Conservation (phyloP, 1,140 invertebrate species). For the Drosophila ironensis region DNA sequence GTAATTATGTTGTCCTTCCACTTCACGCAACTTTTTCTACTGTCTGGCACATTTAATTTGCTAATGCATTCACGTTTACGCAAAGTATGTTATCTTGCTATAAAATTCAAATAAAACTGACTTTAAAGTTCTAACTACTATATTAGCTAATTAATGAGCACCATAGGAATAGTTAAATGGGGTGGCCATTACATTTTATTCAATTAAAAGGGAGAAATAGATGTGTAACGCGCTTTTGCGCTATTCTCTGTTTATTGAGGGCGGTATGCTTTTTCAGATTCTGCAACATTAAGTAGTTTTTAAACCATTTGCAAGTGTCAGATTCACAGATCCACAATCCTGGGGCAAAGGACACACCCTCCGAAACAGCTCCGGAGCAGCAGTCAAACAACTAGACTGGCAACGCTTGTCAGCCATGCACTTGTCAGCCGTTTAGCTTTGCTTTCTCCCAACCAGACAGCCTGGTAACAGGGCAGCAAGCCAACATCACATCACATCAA, state of each 20-base stretch:
- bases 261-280: background rate
- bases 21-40: background rate
- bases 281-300: conserved; percentile 42
- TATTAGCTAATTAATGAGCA: background rate
- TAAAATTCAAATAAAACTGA: background rate
- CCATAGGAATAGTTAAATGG: background rate
- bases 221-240: background rate
- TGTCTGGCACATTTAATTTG: conserved; percentile 37
- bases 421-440: conserved; percentile 44
- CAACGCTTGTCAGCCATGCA: conserved; percentile 25
- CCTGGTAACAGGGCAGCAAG: background rate
- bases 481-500: background rate
- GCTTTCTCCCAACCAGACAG: conserved; percentile 15
- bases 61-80: conserved; percentile 28
- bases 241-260: background rate
- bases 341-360: conserved; percentile 15
- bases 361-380: background rate
- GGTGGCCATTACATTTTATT: conserved; percentile 12
- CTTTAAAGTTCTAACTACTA: background rate
- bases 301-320: conserved; percentile 43
- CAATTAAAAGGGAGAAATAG: conserved; percentile 10
- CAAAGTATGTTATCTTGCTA: background rate
- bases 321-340: too few species aligned
- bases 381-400: conserved; percentile 36
- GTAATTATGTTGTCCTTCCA: background rate